Conservation (phyloP, 2,797 vertebrate genomes). For the Podarcis lilfordi region DNA sequence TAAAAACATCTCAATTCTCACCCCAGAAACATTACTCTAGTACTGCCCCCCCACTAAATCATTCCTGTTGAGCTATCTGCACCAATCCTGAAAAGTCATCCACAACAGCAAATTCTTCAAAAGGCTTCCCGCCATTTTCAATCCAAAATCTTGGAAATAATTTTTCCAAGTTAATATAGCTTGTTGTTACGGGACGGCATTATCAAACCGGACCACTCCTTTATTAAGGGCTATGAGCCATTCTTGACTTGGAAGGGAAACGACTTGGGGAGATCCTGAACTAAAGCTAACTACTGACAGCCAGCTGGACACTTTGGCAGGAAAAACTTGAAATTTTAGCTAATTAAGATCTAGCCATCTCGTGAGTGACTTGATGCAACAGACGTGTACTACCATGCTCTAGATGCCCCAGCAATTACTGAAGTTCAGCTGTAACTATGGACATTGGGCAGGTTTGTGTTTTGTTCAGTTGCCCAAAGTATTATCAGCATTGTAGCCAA, state of each 20-base stretch:
- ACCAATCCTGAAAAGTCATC: background rate
- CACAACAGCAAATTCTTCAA: background rate
- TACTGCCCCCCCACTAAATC: too few relatives aligned
- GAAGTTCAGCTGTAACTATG: conserved; percentile 26
- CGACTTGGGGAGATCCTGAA: background rate
- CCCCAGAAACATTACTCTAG: background rate
- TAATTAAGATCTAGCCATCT: background rate
- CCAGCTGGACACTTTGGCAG: background rate
- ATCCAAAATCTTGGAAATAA: background rate
- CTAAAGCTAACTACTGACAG: background rate
- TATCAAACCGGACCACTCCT: background rate
- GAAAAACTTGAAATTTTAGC: background rate
- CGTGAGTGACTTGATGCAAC: background rate
- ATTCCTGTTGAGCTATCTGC: background rate
- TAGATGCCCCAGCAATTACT: background rate
- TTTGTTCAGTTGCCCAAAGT: conserved; percentile 14
- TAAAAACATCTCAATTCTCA: background rate
- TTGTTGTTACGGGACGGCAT: background rate
- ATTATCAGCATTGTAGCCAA: conserved; percentile 17
- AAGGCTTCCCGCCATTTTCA: background rate
- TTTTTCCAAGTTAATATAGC: background rate
- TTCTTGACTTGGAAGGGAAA: background rate
- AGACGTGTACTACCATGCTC: background rate
- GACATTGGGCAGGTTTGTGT: background rate
- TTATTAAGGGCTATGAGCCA: background rate